Conservation (phyloP, 1,140 invertebrate genomes). For the Drosophila nigromelanica region DNA sequence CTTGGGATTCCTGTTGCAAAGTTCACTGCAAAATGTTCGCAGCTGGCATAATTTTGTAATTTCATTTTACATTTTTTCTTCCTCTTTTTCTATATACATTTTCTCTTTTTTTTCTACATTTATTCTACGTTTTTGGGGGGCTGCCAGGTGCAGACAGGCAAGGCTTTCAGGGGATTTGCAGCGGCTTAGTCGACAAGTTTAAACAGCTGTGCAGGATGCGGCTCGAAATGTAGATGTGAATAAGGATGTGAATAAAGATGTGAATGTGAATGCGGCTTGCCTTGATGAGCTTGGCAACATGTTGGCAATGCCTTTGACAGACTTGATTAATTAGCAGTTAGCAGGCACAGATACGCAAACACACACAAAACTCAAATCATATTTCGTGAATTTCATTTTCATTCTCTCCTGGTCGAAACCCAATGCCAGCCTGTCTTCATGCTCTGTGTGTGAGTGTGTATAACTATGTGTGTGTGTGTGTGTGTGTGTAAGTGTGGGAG, state of each 20-base stretch:
- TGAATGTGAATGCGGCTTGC: constrained; percentile 5
- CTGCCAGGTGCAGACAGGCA: constrained; percentile 69
- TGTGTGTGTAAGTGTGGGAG: not conserved
- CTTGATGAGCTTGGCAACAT: constrained; percentile 38
- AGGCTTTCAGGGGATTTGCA: constrained; percentile 68
- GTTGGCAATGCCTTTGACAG: constrained; percentile 43
- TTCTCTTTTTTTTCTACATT: constrained; percentile 18
- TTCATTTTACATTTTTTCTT: constrained; percentile 50
- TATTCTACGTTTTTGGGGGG: constrained; percentile 16
- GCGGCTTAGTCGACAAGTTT: constrained; percentile 70
- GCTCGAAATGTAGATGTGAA: constrained; percentile 5
- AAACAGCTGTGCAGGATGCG: constrained; percentile 44
- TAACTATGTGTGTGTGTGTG: not conserved
- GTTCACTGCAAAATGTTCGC: constrained; percentile 28
- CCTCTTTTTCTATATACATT: constrained; percentile 28
- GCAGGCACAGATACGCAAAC: not conserved
- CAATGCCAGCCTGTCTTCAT: not conserved
- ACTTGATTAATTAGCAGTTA: constrained; percentile 47
- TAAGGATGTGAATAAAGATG: constrained; percentile 5
- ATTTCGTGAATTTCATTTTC: constrained; percentile 44
- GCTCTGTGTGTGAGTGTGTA: constrained; percentile 11
- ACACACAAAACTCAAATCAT: constrained; percentile 22
- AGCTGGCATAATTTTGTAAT: constrained; percentile 79
- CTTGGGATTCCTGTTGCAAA: constrained; percentile 23
- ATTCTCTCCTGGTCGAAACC: constrained; percentile 4